A percentile compares a stretch with the other conserved stretches of the same genome.
These are phyloP conservation scores for Macrosoma leucophasiata DNA, from an alignment of 2,888 invertebrate genomes.

Conservation along the genomic window DNA sequence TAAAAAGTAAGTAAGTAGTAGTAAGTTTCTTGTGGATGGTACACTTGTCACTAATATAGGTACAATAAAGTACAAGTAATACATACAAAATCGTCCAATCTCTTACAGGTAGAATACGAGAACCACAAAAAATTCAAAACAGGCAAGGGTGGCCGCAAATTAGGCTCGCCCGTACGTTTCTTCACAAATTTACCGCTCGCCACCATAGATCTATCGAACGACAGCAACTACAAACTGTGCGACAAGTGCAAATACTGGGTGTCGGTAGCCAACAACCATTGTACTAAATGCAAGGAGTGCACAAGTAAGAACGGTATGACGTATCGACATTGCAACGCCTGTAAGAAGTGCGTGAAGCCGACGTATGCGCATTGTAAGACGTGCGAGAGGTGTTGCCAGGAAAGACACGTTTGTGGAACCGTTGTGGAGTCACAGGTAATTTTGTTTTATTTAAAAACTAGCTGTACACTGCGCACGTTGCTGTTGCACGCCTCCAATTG, in stretches of 20 bases:
- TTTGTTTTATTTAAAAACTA: not conserved
- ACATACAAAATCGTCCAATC: no score
- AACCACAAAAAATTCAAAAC: slow-evolving; percentile 85
- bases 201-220: slow-evolving; percentile 60
- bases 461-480: no score
- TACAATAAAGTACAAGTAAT: no score
- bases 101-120: slow-evolving; percentile 82
- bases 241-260: slow-evolving; percentile 82
- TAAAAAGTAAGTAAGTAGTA: no score
- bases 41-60: no score
- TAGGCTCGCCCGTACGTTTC: slow-evolving; percentile 90
- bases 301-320: slow-evolving; percentile 78
- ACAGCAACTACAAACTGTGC: slow-evolving; percentile 86
- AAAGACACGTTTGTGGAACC: slow-evolving; percentile 54
- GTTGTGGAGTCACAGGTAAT: slow-evolving; percentile 57
- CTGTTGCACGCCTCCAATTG: no score
- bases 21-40: no score
- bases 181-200: slow-evolving; percentile 86
- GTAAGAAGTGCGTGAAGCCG: slow-evolving; percentile 89
- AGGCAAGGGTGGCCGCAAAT: slow-evolving; percentile 78
- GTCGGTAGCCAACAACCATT: slow-evolving; percentile 50
- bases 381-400: slow-evolving; percentile 80
- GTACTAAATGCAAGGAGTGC: slow-evolving; percentile 55
- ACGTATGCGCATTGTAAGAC: slow-evolving; percentile 85
- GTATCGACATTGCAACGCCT: slow-evolving; percentile 85